Evolutionary conservation across 1,140 invertebrate species (phyloP), one percentile per base, ranked within the genome.

Genomic region (Bicyclus anynana): DNA sequence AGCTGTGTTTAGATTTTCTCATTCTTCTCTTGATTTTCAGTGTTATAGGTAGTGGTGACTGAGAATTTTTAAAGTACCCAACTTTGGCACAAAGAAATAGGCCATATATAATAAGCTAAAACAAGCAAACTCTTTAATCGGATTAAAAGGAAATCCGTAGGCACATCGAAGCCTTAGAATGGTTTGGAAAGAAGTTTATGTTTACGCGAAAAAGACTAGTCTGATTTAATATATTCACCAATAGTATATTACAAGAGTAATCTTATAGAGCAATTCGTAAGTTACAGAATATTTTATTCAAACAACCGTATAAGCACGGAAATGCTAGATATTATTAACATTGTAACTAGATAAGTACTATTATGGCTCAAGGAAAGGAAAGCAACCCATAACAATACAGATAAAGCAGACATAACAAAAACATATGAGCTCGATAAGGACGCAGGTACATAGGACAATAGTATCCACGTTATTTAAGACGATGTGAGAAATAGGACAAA

Each of bases 131-230:
- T 52, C 58, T 64, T 23, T 40, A 77, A 80, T 74, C 69, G 70
- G 70, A 75, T 80, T 76, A 76, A 62, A 49, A 35, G 37, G 53
- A 59, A 62, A 53, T 67, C 37, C 51, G 69, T 54, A 67, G 42
- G 44, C 38, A 52, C 23, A 21, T 35, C 17, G 77, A 80, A 71
- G 40, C 72, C 77, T 46, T 66, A 66, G 21, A 23, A 42, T 13
- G 13, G 37, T 35, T 13, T 10, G 33, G 33, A 35, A 35, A n/a
- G n/a, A 37, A 40, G 4, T 40, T 40, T 9, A 17, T 40, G 37
- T 17, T 35, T 13, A 12, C 37, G 14, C 16, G 37, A 40, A 40
- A 10, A 35, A 5, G 10, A 35, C 12, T 35, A 40, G 37, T 40
- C 37, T 16, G 37, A 40, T 40, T 40, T 40, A 40, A 40, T n/a